Conservation (phyloP, 2,888 invertebrate genomes). For the Drosophila seclusa region DNA sequence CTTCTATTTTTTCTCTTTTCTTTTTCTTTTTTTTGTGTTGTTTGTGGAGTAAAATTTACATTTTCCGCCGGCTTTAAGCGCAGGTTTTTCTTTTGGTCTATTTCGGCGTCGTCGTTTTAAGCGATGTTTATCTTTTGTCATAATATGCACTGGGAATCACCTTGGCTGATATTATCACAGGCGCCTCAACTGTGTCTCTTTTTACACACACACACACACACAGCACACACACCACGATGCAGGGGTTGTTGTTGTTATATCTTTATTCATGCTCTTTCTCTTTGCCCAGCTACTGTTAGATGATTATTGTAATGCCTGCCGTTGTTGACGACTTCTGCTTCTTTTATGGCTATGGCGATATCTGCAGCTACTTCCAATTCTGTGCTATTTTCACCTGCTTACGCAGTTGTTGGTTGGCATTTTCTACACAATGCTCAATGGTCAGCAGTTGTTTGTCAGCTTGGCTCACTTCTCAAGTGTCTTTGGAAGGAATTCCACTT, state of each 20-base stretch:
- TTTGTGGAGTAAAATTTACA: conserved; percentile 65
- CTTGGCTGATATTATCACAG: conserved; percentile 73
- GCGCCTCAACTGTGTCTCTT: conserved; percentile 45
- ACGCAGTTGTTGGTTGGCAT: conserved; percentile 19
- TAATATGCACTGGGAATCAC: conserved; percentile 82
- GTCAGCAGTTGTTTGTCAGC: conserved; percentile 69
- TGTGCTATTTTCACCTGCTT: conserved; percentile 23
- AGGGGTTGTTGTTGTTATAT: conserved; percentile 18
- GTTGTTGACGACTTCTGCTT: conserved; percentile 45
- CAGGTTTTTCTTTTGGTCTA: conserved; percentile 26
- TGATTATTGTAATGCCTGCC: conserved; percentile 50
- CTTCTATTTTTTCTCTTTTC: conserved; percentile 29
- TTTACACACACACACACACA: conserved; percentile 11
- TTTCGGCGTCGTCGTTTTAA: conserved; percentile 51
- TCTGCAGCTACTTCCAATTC: conserved; percentile 9
- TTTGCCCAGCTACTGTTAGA: conserved; percentile 54
- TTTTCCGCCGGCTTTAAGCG: conserved; percentile 67
- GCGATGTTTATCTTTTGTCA: conserved; percentile 80
- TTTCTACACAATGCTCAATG: conserved; percentile 52
- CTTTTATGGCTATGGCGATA: conserved; percentile 17
- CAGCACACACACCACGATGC: conserved; percentile 31
- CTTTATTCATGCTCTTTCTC: conserved; percentile 15
- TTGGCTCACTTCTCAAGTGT: conserved; percentile 13
- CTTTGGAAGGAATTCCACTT: conserved; percentile 1
- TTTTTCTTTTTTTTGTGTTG: conserved; percentile 30